Evolutionary conservation across 2,888 invertebrate genomes (phyloP).

Genomic region (Herminia tarsipennalis): DNA sequence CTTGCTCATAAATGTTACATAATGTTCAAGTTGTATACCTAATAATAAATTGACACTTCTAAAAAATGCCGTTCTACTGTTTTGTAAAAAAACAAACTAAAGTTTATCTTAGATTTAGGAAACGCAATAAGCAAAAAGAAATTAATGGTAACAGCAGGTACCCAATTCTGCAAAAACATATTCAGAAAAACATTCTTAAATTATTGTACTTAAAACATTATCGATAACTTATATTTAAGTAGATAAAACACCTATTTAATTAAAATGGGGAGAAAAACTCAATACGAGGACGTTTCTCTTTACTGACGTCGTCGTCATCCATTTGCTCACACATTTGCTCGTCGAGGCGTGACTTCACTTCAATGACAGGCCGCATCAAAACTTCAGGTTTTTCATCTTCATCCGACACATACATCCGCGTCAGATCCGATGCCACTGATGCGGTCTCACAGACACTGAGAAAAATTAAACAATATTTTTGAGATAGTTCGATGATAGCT

Average conservation of each 20-base stretch:
- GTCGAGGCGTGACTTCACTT: conserved; percentile 20
- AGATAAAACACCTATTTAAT: conserved; percentile 6
- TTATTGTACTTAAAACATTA: conserved; percentile 2
- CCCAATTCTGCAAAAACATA: conserved; percentile 8
- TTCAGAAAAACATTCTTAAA: conserved; percentile 6
- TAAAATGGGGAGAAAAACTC: conserved; percentile 19
- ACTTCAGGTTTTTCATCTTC: conserved; percentile 82
- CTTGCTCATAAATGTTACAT: conserved; percentile 16
- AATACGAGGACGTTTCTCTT: conserved; percentile 13
- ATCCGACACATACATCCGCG: conserved; percentile 90
- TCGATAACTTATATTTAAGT: neutral
- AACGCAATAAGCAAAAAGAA: conserved; percentile 21
- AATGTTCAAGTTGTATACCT: conserved; percentile 17
- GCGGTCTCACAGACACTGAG: conserved; percentile 85
- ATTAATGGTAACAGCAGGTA: conserved; percentile 17
- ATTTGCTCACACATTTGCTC: conserved; percentile 23
- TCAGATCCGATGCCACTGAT: conserved; percentile 88
- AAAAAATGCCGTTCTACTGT: conserved; percentile 11
- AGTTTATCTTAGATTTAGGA: conserved; percentile 15
- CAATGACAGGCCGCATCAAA: conserved; percentile 30
- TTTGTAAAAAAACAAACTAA: conserved; percentile 21
- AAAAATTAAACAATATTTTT: too few relatives aligned
- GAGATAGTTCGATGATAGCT: conserved; percentile 2
- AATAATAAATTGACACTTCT: conserved; percentile 18
- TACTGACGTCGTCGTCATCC: conserved; percentile 24